Conservation (phyloP, 2,888 invertebrate genomes). For the Polydrusus cervinus region DNA sequence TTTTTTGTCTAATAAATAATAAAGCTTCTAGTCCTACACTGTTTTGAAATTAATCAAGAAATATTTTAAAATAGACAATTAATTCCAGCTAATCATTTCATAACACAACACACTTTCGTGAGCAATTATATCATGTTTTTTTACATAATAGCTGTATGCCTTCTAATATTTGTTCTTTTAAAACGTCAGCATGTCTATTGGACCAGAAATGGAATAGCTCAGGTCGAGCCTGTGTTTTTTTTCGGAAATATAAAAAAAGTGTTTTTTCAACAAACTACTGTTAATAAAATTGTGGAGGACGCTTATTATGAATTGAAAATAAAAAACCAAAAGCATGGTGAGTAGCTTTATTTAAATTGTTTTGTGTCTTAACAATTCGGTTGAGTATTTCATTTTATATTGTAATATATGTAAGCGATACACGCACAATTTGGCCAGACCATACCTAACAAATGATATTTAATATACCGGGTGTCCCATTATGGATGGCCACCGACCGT, state of each 20-base stretch:
- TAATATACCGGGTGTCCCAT: too few species aligned
- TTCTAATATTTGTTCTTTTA: background rate
- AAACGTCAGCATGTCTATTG: conserved; percentile 27
- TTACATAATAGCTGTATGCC: background rate
- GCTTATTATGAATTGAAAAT: conserved; percentile 19
- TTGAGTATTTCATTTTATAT: too few species aligned
- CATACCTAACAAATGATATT: too few species aligned
- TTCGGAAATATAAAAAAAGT: conserved; percentile 24
- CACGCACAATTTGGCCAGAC: too few species aligned
- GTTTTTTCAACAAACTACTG: background rate
- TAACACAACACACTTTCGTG: background rate
- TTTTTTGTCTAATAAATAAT: too few species aligned
- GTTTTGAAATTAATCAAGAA: too few species aligned
- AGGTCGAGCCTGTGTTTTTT: conserved; percentile 13
- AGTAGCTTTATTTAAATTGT: background rate
- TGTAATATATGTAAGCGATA: too few species aligned
- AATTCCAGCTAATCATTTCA: too few species aligned
- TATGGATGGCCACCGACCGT: too few species aligned
- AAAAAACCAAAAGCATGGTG: conserved; percentile 15
- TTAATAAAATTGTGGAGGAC: conserved; percentile 2
- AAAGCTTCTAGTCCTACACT: too few species aligned
- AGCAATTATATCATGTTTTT: background rate
- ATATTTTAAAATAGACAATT: too few species aligned
- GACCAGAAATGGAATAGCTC: conserved; percentile 25
- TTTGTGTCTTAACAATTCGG: background rate